Evolutionary conservation across 2,113 vertebrate genomes (phyloP), one percentile per base, ranked within the genome.

Genomic region (Stictonetta naevosa): DNA sequence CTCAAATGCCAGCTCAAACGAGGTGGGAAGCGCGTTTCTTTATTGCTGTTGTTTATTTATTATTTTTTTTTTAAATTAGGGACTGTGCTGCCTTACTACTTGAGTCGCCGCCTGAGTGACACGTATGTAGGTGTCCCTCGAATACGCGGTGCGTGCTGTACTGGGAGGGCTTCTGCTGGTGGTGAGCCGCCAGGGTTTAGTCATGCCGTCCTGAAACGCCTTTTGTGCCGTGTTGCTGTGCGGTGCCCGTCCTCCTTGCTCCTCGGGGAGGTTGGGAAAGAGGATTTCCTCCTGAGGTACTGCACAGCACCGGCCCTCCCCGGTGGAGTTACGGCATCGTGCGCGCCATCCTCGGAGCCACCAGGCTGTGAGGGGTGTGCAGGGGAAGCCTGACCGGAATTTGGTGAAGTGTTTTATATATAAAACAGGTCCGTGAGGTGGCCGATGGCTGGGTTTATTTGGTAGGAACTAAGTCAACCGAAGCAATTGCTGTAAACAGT

Each of bases 141-240:
- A 25, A 84, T 56, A 2, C 33, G 52, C 56, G 3, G 23, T 22
- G 4, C 11, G 6, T 4, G 22, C 55, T 60, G 1, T 34, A 5
- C 59, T 40, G 4, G 38, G 40, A 1, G 68, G 60, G 67, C 34
- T 59, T 44, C 5, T 11, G 42, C 42, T 33, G 63, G 48, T 6
- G 6, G 4, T 33, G 82, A 21, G 38, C 58, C 2, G 19, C 42
- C 17, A 0, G 68, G 28, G 63, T 68, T 74, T 0, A 64, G 36
- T 42, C 71, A 0, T 3, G 29, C 29, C 0, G 33, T 79, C 5
- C 4, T 11, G 40, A 19, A 25, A 6, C 1, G 2, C 0, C 1
- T 19, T 26, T 34, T 14, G 8, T 3, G 4, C n/a, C 59, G 17
- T 10, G 0, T 78, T 10, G 2, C n/a, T 0, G 34, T 4, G 55